Evolutionary conservation across 1,140 invertebrate genomes (phyloP).

Genomic region (Drosophila sp.): DNA sequence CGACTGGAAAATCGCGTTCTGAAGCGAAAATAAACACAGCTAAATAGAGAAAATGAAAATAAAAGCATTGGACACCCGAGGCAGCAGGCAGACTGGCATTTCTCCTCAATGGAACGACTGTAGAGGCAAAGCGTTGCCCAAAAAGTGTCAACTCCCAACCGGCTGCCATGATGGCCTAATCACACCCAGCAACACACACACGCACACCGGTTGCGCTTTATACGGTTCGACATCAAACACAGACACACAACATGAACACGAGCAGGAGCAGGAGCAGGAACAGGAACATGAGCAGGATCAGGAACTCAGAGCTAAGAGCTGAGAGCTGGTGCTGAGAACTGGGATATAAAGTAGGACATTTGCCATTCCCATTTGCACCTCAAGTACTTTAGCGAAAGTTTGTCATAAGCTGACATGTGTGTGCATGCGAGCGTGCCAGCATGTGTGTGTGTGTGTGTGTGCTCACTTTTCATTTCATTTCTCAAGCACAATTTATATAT

Average conservation of each 20-base stretch:
- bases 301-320: neutral
- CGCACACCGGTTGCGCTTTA: constrained; percentile 46
- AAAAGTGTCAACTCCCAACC: constrained; percentile 3
- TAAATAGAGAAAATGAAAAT: constrained; percentile 73
- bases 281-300: neutral
- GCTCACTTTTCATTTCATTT: constrained; percentile 38
- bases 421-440: constrained; percentile 30
- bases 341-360: constrained; percentile 22
- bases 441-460: constrained; percentile 19
- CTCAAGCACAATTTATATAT: constrained; percentile 21
- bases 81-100: constrained; percentile 41
- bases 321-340: neutral
- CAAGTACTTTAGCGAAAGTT: constrained; percentile 65
- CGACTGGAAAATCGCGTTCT: constrained; percentile 82
- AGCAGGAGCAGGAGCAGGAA: neutral
- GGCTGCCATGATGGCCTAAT: constrained; percentile 52
- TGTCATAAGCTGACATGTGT: constrained; percentile 52
- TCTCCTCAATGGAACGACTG: neutral
- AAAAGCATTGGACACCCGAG: constrained; percentile 42
- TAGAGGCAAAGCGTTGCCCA: constrained; percentile 4
- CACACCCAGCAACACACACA: constrained; percentile 55
- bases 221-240: constrained; percentile 69
- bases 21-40: constrained; percentile 81
- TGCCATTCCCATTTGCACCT: constrained; percentile 69
- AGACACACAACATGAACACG: constrained; percentile 32